Conservation (phyloP, 2,888 invertebrate species). For the Penaeus monodon region DNA sequence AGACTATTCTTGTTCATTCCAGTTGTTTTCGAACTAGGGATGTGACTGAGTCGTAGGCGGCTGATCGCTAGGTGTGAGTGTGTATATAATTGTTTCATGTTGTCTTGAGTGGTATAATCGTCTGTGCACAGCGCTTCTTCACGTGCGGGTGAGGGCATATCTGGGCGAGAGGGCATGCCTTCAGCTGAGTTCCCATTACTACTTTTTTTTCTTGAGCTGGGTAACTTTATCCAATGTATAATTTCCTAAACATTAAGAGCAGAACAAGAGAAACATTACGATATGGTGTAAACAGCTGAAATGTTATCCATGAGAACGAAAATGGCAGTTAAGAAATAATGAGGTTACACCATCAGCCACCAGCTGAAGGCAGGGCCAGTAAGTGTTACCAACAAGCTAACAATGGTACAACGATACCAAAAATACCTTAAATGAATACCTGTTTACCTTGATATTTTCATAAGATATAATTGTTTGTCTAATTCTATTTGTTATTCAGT, state of each 20-base stretch:
- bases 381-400: neutral
- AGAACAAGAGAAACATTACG: no score
- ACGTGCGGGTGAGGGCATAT: slow-evolving; percentile 16
- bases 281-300: no score
- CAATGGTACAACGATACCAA: slow-evolving; percentile 11
- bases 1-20: slow-evolving; percentile 60
- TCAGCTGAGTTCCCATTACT: neutral
- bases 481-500: neutral
- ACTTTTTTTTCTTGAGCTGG: no score
- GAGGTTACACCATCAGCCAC: neutral
- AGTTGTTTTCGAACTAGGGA: slow-evolving; percentile 58
- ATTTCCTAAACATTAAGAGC: no score
- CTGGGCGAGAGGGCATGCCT: neutral
- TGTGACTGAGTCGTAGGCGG: slow-evolving; percentile 48
- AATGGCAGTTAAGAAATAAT: neutral
- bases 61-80: slow-evolving; percentile 56
- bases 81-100: slow-evolving; percentile 62
- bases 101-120: slow-evolving; percentile 54
- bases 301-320: no score
- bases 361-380: slow-evolving; percentile 3
- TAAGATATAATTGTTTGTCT: slow-evolving; percentile 5
- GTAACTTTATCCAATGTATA: no score
- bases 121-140: slow-evolving; percentile 45
- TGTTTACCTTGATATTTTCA: neutral
- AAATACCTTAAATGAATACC: neutral